Evolutionary conservation across 1,140 invertebrate species (phyloP), one percentile per base, ranked within the genome.

Genomic region (Monochamus saltuarius): DNA sequence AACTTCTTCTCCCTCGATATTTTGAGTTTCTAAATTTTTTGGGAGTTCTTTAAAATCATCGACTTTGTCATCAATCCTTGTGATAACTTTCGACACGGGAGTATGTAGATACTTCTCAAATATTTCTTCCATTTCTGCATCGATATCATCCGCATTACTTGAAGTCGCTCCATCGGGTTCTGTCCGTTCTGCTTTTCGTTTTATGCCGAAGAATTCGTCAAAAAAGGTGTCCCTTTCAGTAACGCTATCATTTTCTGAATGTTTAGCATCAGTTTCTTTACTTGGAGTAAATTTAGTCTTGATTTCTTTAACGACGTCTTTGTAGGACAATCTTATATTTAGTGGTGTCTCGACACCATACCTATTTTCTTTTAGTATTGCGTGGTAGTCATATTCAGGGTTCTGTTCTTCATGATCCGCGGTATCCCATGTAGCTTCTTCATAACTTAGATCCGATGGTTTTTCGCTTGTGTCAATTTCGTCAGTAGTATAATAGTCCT

Each of bases 111-210:
- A 66, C 35, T 57, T 56, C 37, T 60, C 53, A 45, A 66, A 62
- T 43, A 66, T 63, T 9, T 60, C 46, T 11, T 66, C 14, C 65
- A 66, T 66, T 43, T 66, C 65, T n/a, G 50, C 29, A 37, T 66
- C 65, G n/a, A 66, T 66, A 35, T 57, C 35, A 11, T 16, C 22
- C 17, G 29, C 19, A 47, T 47, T 47, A n/a, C 13, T 29, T n/a
- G 17, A 47, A 7, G 4, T 29, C 6, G 22, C 39, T 7, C 16
- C 39, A 17, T 42, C 39, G 9, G 17, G 19, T 17, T 16, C 22
- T 16, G 14, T 47, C n/a, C 17, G 46, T 13, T 47, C 22, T 2
- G 46, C 2, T 47, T 16, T n/a, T 22, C 39, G 14, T 8, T 45
- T 39, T 2, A 57, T 53, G 14, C 45, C 29, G 19, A 64, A 64